A percentile compares a stretch with the other conserved stretches of the same genome.
phyloP scores from a whole-genome alignment of 2,797 vertebrate genomes.

The Premnoplex brunnescens region DNA sequence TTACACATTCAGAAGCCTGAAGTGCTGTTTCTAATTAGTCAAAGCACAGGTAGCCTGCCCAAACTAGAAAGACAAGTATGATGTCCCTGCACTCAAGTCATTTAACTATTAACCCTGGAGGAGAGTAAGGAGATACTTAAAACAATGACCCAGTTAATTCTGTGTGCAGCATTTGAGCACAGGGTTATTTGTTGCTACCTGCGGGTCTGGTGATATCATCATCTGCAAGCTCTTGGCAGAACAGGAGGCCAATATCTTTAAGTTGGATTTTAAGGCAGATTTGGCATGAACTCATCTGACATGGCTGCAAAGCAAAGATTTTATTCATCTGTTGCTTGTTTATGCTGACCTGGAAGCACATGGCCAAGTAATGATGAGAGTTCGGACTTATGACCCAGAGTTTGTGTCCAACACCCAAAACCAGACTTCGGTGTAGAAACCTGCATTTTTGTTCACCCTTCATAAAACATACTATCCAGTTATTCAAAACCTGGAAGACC shows the following conservation, averaged over 20 bases:
- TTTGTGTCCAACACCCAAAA: not conserved
- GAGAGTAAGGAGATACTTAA: slow-evolving; percentile 31
- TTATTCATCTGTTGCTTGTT: not conserved
- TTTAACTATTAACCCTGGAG: slow-evolving; percentile 59
- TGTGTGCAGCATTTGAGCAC: not conserved
- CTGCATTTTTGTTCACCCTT: not conserved
- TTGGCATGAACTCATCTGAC: not conserved
- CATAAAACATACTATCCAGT: not conserved
- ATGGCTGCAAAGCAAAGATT: not conserved
- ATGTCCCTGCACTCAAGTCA: slow-evolving; percentile 34
- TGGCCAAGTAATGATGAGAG: accelerated
- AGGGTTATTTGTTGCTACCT: slow-evolving; percentile 49
- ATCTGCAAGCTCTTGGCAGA: not conserved
- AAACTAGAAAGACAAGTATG: slow-evolving; percentile 55
- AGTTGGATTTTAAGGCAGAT: not conserved
- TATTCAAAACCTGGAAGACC: not conserved
- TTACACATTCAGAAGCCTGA: not conserved
- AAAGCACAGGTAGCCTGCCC: not conserved
- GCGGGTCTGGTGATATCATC: slow-evolving; percentile 13
- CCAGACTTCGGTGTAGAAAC: not conserved
- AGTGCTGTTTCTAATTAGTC: slow-evolving; percentile 39
- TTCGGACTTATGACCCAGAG: not conserved
- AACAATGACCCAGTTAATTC: slow-evolving; percentile 60
- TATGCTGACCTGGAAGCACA: not conserved
- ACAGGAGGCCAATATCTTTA: not conserved